Evolutionary conservation across 2,888 invertebrate species (phyloP), one percentile per base, ranked within the genome.

Genomic region (Agrilus cyanescens): DNA sequence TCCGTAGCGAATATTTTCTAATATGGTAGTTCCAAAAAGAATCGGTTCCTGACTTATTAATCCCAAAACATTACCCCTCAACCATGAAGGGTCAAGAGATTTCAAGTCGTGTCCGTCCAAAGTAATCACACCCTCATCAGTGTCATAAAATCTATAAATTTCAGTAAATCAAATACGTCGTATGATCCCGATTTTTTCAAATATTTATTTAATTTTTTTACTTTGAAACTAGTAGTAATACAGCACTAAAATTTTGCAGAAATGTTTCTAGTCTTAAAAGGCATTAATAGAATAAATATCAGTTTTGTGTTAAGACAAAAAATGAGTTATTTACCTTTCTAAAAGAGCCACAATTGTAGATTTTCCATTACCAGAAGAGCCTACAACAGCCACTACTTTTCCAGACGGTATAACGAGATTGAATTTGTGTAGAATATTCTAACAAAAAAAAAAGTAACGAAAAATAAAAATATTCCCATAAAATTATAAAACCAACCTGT

Each of bases 1-100:
- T 0, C 94, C 94, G 60, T 94, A 97, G 40, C 93, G 76, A 43
- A 97, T 96, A 67, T 97, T 97, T 68, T 97, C 96, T 63, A 78
- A 72, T 3, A 97, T 82, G 5, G 82, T 80, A 8, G 91, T 89
- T 0, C 90, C 91, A 70, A 97, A 97, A 29, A 97, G 66, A 34
- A 93, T 80, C 0, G 96, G 96, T 61, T 97, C 95, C 67, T 95
- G 94, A 59, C 88, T 85, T 46, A 95, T 94, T 48, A 87, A 80
- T 1, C 93, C 94, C 13, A 95, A 73, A 18, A 82, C 83, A 38
- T 79, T 72, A 12, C 88, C 83, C 32, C 96, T 72, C 14, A 96
- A 71, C 91, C 95, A 96, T 32, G 78, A 73, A 1, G 85, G 80
- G 61, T 90, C 84, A 44, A 91, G 63, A 0, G 72, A 67, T 35